phyloP scores from a whole-genome alignment of 2,113 vertebrate genomes.

The Tragulus kanchil region DNA sequence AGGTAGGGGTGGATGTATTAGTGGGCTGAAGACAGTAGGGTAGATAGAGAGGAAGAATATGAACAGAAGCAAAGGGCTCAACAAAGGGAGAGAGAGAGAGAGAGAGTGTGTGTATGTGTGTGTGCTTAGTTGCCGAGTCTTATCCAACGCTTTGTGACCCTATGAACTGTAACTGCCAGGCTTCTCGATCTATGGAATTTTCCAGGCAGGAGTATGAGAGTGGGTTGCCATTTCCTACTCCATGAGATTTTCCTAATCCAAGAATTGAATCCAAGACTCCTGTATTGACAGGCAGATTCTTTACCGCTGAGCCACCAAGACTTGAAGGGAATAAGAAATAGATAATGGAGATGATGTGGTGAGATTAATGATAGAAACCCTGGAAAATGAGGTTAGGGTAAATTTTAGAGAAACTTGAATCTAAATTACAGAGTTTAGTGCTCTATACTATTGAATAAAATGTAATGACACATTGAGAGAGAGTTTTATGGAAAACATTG shows the following conservation, averaged over 20 bases:
- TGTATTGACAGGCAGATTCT: background rate
- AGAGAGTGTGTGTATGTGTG: background rate
- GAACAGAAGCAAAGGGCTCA: background rate
- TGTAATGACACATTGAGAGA: background rate
- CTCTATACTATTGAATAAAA: background rate
- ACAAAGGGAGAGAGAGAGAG: background rate
- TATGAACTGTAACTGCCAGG: background rate
- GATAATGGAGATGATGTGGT: background rate
- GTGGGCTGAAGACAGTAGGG: background rate
- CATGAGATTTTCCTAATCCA: background rate
- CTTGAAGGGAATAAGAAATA: background rate
- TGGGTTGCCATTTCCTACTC: background rate
- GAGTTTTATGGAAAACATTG: background rate
- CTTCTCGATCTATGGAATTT: background rate
- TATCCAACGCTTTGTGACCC: background rate
- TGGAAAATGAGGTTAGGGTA: background rate
- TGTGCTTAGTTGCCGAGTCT: background rate
- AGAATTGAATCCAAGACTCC: background rate
- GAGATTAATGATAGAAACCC: background rate
- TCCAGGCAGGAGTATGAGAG: background rate
- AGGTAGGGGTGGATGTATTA: background rate
- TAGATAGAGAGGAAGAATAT: background rate
- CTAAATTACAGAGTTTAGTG: conserved; percentile 17
- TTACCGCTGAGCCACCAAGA: background rate
- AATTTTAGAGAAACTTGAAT: conserved; percentile 2